phyloP scores from a whole-genome alignment of 1,140 invertebrate species.

The Drosophila lini region DNA sequence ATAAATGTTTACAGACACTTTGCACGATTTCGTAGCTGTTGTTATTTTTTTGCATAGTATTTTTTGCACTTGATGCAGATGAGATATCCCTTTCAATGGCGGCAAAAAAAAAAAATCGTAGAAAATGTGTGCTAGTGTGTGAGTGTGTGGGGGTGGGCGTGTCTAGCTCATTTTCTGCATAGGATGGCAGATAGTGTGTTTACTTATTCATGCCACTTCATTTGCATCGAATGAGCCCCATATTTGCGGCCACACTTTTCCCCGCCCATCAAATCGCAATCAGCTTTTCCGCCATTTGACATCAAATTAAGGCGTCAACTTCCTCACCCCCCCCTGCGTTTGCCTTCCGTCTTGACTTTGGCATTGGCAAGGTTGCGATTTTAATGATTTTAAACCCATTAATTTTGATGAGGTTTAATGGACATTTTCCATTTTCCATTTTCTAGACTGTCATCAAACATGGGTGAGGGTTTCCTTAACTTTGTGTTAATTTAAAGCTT shows the following conservation, averaged over 20 bases:
- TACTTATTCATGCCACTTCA: constrained; percentile 59
- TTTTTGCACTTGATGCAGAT: constrained; percentile 54
- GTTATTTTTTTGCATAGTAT: neutral
- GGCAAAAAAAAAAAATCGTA: constrained; percentile 12
- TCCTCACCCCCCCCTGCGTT: too few relatives aligned
- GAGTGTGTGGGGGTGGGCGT: constrained; percentile 3
- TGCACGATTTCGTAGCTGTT: constrained; percentile 50
- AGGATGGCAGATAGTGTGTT: constrained; percentile 33
- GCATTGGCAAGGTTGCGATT: constrained; percentile 3
- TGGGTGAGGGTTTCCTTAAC: neutral
- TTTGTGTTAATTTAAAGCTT: neutral
- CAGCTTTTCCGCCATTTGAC: constrained; percentile 23
- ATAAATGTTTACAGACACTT: constrained; percentile 76
- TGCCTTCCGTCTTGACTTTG: neutral
- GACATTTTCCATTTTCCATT: neutral
- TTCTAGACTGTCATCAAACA: neutral
- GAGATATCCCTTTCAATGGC: constrained; percentile 24
- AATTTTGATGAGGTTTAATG: constrained; percentile 1
- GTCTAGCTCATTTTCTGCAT: constrained; percentile 23
- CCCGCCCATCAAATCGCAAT: constrained; percentile 28
- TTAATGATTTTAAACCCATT: constrained; percentile 13
- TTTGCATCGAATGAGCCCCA: constrained; percentile 42
- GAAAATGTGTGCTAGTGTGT: neutral
- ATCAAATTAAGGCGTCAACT: constrained; percentile 34
- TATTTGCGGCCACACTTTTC: constrained; percentile 10